Evolutionary conservation across 2,797 vertebrate species (phyloP).

Genomic region (Acrocephalus scirpaceus): DNA sequence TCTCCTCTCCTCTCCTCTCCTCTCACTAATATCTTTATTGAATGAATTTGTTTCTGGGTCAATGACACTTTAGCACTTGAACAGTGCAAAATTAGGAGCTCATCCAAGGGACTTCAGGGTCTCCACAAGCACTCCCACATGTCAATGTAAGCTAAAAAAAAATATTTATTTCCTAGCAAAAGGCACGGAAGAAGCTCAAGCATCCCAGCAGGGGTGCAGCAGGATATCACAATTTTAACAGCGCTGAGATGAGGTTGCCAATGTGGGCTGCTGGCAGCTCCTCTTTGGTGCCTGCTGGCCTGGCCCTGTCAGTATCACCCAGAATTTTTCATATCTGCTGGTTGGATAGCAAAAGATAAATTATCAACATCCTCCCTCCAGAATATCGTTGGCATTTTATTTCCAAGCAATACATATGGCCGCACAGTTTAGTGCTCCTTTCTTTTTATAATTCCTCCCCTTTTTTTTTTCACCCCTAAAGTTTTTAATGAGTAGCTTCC

Average conservation of each 20-base stretch:
- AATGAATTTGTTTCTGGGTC: background rate
- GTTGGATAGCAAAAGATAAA: background rate
- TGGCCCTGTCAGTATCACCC: background rate
- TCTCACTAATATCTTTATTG: background rate
- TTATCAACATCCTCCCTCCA: background rate
- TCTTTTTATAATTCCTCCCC: background rate
- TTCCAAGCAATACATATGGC: background rate
- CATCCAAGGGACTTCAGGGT: background rate
- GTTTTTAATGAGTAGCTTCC: conserved; percentile 1
- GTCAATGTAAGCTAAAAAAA: background rate
- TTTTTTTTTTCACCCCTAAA: background rate
- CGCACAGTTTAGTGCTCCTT: background rate
- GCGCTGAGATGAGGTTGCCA: background rate
- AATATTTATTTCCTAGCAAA: background rate
- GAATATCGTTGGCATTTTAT: background rate
- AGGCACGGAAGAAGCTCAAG: background rate
- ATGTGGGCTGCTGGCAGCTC: background rate
- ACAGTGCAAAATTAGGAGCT: background rate
- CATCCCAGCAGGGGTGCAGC: background rate
- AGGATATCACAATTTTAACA: background rate
- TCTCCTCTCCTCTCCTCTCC: background rate
- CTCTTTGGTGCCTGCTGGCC: background rate
- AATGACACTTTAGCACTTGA: background rate
- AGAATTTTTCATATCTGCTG: background rate
- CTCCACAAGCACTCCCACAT: background rate